Conservation (phyloP, 1,140 invertebrate species). For the Drosophila serrata region DNA sequence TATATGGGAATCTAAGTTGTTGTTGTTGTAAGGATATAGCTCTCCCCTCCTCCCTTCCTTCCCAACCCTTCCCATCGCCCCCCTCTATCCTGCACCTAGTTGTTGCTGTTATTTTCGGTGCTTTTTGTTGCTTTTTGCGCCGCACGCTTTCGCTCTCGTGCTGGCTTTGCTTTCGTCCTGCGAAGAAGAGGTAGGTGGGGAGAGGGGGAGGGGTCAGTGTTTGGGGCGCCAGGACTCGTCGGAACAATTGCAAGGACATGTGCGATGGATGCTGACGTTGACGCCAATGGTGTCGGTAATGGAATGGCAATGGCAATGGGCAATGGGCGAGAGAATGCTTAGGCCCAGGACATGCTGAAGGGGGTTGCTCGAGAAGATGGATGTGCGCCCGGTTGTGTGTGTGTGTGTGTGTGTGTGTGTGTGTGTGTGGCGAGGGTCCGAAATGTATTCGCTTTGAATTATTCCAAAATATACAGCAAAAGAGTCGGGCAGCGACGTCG, state of each 20-base stretch:
- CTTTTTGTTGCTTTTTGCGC: constrained; percentile 65
- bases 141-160: constrained; percentile 75
- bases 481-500: constrained; percentile 25
- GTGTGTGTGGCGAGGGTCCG: constrained; percentile 30
- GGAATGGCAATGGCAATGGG: constrained; percentile 66
- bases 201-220: not conserved
- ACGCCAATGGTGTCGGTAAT: constrained; percentile 84
- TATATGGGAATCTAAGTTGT: constrained; percentile 83
- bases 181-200: no score
- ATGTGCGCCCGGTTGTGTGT: constrained; percentile 22
- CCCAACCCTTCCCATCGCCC: not conserved
- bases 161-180: constrained; percentile 15
- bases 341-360: constrained; percentile 54
- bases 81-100: not conserved
- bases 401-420: not conserved
- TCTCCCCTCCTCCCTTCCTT: not conserved
- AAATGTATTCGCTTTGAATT: constrained; percentile 83
- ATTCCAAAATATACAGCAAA: constrained; percentile 77
- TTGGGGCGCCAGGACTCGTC: not conserved
- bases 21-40: constrained; percentile 34
- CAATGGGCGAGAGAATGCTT: constrained; percentile 42
- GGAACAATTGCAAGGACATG: constrained; percentile 84
- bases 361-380: constrained; percentile 68
- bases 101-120: constrained; percentile 28
- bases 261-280: constrained; percentile 84